Evolutionary conservation across 2,888 invertebrate genomes (phyloP).

Genomic region (Stenolophus ochropezus): DNA sequence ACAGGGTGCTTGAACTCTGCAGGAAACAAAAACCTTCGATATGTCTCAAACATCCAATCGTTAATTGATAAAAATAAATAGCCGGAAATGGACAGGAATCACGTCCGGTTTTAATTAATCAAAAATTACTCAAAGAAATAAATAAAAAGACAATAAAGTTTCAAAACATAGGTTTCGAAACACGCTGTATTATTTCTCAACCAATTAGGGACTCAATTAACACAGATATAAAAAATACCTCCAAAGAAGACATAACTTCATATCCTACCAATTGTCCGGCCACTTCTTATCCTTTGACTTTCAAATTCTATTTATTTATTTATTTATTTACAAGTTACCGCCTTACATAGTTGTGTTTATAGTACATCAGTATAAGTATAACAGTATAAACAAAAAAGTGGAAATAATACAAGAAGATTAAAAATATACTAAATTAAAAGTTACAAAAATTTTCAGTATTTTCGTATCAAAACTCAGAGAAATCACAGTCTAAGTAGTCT

Average conservation of each 20-base stretch:
- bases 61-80: constrained; percentile 39
- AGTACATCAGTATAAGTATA: no score
- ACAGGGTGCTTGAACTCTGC: constrained; percentile 38
- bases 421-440: no score
- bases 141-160: constrained; percentile 52
- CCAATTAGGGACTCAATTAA: constrained; percentile 57
- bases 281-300: neutral
- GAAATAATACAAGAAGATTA: no score
- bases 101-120: constrained; percentile 41
- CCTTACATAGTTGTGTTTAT: no score
- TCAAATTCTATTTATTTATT: no score
- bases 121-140: constrained; percentile 39
- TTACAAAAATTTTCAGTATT: no score
- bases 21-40: constrained; percentile 23
- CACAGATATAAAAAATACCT: constrained; percentile 60
- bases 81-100: constrained; percentile 26
- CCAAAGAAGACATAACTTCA: constrained; percentile 4
- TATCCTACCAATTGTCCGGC: neutral
- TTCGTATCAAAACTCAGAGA: no score
- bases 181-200: constrained; percentile 56
- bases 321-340: neutral
- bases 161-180: constrained; percentile 52
- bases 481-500: no score
- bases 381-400: no score
- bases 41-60: constrained; percentile 25